These are phyloP conservation scores for Pteronura brasiliensis DNA, from an alignment of 2,113 vertebrate species.

Conservation along the genomic window DNA sequence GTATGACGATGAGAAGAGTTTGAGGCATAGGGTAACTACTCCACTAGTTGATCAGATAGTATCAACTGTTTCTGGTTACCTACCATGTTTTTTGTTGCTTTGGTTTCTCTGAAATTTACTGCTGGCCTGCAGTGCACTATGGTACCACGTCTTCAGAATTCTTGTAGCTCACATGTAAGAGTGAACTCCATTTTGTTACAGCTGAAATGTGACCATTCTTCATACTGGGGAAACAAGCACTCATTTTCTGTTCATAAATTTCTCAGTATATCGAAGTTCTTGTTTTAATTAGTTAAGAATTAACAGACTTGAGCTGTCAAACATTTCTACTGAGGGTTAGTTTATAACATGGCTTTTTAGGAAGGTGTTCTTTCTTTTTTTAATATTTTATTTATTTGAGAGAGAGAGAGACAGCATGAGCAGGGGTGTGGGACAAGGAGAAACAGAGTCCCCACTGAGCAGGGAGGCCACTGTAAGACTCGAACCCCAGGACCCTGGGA, in stretches of 20 bases:
- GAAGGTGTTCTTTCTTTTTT: neutral
- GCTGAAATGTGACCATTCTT: neutral
- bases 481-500: neutral
- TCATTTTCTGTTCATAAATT: neutral
- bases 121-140: fast-evolving
- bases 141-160: neutral
- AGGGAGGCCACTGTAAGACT: too few species aligned
- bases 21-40: neutral
- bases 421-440: too few species aligned
- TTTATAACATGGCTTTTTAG: neutral
- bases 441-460: neutral
- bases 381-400: neutral
- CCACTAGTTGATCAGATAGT: neutral
- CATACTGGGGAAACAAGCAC: neutral
- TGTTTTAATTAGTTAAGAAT: neutral
- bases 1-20: neutral
- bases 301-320: neutral
- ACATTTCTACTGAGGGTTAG: neutral
- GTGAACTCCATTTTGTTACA: neutral
- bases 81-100: neutral
- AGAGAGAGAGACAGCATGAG: neutral
- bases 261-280: neutral
- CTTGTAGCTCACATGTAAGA: neutral
- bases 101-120: neutral
- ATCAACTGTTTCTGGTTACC: neutral